phyloP scores from a whole-genome alignment of 2,888 invertebrate genomes.

The Bhutanitis thaidina region DNA sequence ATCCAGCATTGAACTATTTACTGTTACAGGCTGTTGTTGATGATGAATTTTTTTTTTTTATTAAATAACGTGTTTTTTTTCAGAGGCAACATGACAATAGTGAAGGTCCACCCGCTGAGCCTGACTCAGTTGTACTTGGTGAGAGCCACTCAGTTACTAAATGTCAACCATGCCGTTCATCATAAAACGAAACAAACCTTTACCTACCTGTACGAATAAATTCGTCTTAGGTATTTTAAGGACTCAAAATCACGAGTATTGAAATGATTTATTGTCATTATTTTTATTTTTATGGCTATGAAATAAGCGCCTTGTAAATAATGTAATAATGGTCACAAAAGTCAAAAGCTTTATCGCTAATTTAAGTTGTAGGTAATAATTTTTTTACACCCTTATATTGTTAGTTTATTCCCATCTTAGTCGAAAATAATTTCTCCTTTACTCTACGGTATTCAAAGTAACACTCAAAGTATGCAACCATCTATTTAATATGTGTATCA shows the following conservation, averaged over 20 bases:
- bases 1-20: no score
- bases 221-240: neutral
- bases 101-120: conserved; percentile 81
- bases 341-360: conserved; percentile 14
- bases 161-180: conserved; percentile 82
- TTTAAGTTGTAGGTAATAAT: conserved; percentile 9
- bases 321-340: conserved; percentile 13
- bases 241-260: neutral
- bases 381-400: no score
- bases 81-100: conserved; percentile 88
- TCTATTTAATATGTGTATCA: no score
- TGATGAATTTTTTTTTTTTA: no score
- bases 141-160: conserved; percentile 83
- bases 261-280: neutral
- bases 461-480: no score
- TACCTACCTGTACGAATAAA: neutral
- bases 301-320: conserved; percentile 6
- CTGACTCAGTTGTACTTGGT: conserved; percentile 83
- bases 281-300: conserved; percentile 9
- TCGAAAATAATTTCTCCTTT: no score
- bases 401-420: no score
- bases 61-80: conserved; percentile 34
- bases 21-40: no score
- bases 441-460: no score
- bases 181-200: conserved; percentile 37